phyloP scores from a whole-genome alignment of 1,140 invertebrate genomes.

The Drosophila orosa region DNA sequence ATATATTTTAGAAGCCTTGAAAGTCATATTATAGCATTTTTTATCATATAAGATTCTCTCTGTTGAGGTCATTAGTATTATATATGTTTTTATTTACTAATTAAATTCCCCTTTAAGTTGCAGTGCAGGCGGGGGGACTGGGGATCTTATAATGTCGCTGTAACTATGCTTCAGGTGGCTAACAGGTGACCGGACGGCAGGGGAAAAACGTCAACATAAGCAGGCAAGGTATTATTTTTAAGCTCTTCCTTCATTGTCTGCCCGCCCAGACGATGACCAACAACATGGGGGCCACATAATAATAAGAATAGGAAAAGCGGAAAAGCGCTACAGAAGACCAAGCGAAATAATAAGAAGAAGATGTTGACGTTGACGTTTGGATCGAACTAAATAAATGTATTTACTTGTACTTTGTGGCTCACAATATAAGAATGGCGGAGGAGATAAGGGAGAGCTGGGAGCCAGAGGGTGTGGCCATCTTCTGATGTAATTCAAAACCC shows the following conservation, averaged over 20 bases:
- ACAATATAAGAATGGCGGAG: slow-evolving; percentile 10
- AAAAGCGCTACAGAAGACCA: neutral
- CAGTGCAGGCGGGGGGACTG: neutral
- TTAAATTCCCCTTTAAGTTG: neutral
- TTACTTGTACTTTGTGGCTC: slow-evolving; percentile 63
- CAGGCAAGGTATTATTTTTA: slow-evolving; percentile 81
- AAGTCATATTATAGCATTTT: too few relatives aligned
- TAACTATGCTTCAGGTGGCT: slow-evolving; percentile 61
- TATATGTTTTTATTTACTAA: neutral
- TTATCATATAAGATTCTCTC: neutral
- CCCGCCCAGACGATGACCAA: slow-evolving; percentile 60
- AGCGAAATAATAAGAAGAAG: slow-evolving; percentile 25
- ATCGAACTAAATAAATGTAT: slow-evolving; percentile 82
- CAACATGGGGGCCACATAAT: slow-evolving; percentile 17
- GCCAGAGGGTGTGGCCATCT: slow-evolving; percentile 41
- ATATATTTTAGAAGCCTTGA: too few relatives aligned
- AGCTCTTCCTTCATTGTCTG: slow-evolving; percentile 81
- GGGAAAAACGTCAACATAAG: slow-evolving; percentile 71
- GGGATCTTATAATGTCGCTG: slow-evolving; percentile 61
- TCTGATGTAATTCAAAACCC: slow-evolving; percentile 72
- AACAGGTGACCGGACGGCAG: slow-evolving; percentile 41
- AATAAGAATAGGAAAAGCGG: slow-evolving; percentile 9
- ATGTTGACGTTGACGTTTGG: slow-evolving; percentile 65
- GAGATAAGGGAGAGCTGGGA: neutral
- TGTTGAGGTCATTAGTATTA: too few relatives aligned